Evolutionary conservation across 2,797 vertebrate genomes (phyloP).

Genomic region (Clarias platycephalus): DNA sequence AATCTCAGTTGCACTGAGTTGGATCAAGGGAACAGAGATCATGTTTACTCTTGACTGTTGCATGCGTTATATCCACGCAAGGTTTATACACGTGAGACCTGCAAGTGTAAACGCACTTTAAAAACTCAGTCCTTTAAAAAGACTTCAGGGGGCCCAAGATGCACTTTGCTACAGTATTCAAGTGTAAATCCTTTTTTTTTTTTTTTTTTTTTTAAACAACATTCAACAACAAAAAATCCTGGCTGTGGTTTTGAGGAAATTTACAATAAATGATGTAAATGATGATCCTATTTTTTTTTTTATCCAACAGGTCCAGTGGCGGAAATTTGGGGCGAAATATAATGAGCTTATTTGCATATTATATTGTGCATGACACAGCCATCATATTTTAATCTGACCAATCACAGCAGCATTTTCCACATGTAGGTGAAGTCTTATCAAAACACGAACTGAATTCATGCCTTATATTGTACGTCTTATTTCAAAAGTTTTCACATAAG

Average conservation of each 20-base stretch:
- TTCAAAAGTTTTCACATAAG: background rate
- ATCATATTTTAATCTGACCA: background rate
- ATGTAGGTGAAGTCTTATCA: background rate
- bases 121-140: background rate
- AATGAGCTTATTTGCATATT: background rate
- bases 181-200: background rate
- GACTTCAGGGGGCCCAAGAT: background rate
- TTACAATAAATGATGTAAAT: background rate
- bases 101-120: background rate
- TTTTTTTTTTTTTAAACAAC: too few relatives aligned
- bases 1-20: background rate
- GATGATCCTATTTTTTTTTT: background rate
- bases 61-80: background rate
- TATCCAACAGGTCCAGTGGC: background rate
- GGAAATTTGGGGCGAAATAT: background rate
- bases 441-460: background rate
- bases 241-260: background rate
- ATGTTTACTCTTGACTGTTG: background rate
- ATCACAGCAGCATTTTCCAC: slow-evolving; percentile 1
- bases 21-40: background rate
- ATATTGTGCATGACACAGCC: background rate
- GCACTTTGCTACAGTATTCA: background rate
- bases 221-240: background rate
- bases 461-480: background rate
- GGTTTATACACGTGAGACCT: background rate